These are phyloP conservation scores for Mimumesa dahlbomi DNA, from an alignment of 2,888 invertebrate species.

Conservation along the genomic window DNA sequence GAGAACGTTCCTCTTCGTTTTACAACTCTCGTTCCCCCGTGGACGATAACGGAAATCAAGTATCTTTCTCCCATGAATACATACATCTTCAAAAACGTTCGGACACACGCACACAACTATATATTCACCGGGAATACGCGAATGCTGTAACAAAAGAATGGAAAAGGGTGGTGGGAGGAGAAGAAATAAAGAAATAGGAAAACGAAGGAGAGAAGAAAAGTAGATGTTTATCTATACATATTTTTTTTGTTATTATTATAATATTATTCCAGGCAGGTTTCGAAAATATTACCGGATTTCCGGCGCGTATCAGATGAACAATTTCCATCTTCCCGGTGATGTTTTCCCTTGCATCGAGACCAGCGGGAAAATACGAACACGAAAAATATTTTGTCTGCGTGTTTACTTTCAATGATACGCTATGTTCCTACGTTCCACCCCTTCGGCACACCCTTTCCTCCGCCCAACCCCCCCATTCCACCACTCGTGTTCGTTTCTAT, in stretches of 20 bases:
- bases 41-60: not conserved
- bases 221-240: too few species aligned
- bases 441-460: not conserved
- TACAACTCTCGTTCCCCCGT: not conserved
- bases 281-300: slow-evolving; percentile 30
- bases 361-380: slow-evolving; percentile 9
- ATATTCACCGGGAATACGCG: not conserved
- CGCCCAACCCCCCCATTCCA: not conserved
- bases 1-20: not conserved
- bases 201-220: too few species aligned
- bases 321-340: slow-evolving; percentile 22
- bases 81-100: too few species aligned
- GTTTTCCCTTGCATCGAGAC: slow-evolving; percentile 14
- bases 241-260: too few species aligned
- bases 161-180: too few species aligned
- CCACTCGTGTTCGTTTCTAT: slow-evolving; percentile 19
- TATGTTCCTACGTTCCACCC: not conserved
- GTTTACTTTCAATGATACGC: slow-evolving; percentile 36
- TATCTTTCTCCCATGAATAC: not conserved
- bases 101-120: not conserved
- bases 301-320: slow-evolving; percentile 31
- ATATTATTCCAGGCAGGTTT: too few species aligned
- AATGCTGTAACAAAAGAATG: too few species aligned
- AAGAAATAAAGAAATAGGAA: too few species aligned
- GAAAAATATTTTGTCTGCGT: slow-evolving; percentile 39